Percentiles rank a stretch among this genome's conserved stretches.
Conservation (phyloP, 2,113 vertebrate genomes). For the Hypanus sabinus region DNA sequence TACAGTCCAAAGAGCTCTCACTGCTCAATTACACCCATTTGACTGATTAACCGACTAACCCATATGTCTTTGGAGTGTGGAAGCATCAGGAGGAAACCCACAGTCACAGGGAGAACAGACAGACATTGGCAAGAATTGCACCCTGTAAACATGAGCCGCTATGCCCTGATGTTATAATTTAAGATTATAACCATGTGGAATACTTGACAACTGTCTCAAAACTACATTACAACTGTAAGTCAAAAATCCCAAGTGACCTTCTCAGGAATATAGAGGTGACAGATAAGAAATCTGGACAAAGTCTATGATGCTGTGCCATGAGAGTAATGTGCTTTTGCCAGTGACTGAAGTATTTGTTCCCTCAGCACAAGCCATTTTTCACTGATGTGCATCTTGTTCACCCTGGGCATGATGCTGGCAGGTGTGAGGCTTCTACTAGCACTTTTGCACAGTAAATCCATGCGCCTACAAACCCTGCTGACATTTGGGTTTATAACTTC, state of each 20-base stretch:
- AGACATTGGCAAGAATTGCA: no score
- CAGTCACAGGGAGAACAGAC: no score
- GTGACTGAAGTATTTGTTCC: background rate
- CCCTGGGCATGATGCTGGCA: no score
- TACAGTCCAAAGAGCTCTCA: no score
- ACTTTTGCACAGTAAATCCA: background rate
- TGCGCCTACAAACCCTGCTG: no score
- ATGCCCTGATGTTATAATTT: no score
- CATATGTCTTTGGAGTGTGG: no score
- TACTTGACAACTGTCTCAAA: background rate
- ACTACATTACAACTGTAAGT: background rate
- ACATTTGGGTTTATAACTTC: no score
- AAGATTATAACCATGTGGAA: background rate
- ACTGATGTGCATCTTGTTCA: background rate
- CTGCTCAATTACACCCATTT: no score
- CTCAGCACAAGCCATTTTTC: background rate
- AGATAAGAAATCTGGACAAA: background rate
- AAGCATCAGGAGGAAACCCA: no score
- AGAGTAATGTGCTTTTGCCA: background rate
- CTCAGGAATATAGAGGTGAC: background rate
- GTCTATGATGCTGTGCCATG: background rate
- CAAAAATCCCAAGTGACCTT: background rate
- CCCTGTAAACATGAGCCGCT: no score
- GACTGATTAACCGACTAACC: no score
- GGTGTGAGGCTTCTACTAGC: background rate